Evolutionary conservation across 2,888 invertebrate genomes (phyloP), one percentile per base, ranked within the genome.

Genomic region (Yponomeuta sedellus): DNA sequence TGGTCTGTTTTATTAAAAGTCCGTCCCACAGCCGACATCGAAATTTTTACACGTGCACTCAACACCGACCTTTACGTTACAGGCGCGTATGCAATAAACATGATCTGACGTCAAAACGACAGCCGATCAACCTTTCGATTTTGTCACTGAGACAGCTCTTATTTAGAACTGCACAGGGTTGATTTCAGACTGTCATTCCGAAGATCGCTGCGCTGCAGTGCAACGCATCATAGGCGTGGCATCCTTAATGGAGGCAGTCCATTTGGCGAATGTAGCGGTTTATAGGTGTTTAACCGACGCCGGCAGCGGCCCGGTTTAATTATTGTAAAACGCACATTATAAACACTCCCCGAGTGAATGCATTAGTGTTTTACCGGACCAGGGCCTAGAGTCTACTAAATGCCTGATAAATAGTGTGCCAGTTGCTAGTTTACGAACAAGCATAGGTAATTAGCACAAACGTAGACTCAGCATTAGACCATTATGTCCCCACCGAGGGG

Each of bases 241-340:
- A 70, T 68, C 67, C 75, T 6, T 82, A 80, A 84, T 86, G 83
- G 81, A 82, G 71, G 74, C 71, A 73, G 73, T 74, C 79, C 84
- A 85, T 88, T 66, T 87, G 85, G 78, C 80, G 73, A 72, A 82
- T 83, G 80, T 78, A 76, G 79, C 81, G 75, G 80, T 87, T 88
- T 86, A 87, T 83, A 85, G 80, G 79, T 77, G 80, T 81, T 85
- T 85, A 81, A 85, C 82, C 77, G 78, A 5, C 8, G 76, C 80
- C 22, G 62, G 28, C 66, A 22, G 52, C 34, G 56, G 34, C 66
- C 62, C 76, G 80, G 79, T 84, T 86, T 87, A 88, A 89, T 88
- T 88, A 88, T 80, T 83, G 80, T 81, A 79, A 81, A 82, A 79
- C 75, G 75, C 44, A 64, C 66, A 61, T 67, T 64, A 68, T 77